Percentiles rank a stretch among this genome's conserved stretches.
These are phyloP conservation scores for Naja naja DNA, from an alignment of 2,113 vertebrate species.

Conservation along the genomic window DNA sequence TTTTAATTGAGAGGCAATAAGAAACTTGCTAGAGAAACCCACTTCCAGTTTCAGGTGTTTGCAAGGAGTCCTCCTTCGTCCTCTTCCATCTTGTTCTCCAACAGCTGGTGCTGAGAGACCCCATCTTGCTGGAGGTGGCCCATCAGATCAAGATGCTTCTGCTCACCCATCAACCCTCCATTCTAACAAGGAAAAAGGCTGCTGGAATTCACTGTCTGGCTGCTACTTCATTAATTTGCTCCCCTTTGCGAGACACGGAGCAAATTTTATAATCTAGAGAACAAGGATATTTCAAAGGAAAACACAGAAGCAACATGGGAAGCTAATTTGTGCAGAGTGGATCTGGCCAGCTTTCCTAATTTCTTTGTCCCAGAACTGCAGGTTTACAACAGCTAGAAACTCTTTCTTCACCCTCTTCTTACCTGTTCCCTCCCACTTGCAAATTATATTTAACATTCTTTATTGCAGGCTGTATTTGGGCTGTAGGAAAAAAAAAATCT, in stretches of 20 bases:
- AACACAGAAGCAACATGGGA: background rate
- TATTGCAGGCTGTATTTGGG: constrained; percentile 70
- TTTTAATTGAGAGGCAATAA: background rate
- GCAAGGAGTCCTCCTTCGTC: background rate
- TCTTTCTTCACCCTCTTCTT: background rate
- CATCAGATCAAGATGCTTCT: background rate
- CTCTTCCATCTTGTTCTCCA: background rate
- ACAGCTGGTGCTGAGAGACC: background rate
- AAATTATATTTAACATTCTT: constrained; percentile 79
- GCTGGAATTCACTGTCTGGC: background rate
- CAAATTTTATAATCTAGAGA: background rate
- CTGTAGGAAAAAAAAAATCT: constrained; percentile 75
- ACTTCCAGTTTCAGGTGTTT: background rate
- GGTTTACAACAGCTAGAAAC: constrained; percentile 49
- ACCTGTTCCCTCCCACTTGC: constrained; percentile 22
- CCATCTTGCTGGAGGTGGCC: background rate
- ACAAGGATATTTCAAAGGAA: background rate
- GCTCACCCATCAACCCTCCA: background rate
- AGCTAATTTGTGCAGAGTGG: background rate
- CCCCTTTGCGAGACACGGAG: background rate
- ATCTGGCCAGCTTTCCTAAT: background rate
- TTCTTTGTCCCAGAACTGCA: background rate
- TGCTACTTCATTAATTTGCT: constrained; percentile 45
- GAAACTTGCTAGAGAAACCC: background rate
- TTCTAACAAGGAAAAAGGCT: background rate